Evolutionary conservation across 2,888 invertebrate genomes (phyloP).

Genomic region (Fragum whitleyi): DNA sequence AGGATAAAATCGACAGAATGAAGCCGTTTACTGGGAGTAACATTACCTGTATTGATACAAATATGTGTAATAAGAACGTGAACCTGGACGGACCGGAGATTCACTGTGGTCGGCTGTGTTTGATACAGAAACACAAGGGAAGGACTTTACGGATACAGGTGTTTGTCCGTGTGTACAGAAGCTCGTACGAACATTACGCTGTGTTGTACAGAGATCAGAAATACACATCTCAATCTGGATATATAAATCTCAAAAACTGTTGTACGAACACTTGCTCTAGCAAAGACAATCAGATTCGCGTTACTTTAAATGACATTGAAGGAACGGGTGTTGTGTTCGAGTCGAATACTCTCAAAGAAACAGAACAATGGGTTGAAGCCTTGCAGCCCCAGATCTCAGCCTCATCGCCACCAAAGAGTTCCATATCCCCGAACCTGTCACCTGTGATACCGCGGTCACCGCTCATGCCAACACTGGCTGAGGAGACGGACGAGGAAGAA

Average conservation of each 20-base stretch:
- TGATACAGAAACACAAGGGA: constrained; percentile 65
- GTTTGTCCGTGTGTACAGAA: constrained; percentile 74
- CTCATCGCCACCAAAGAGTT: constrained; percentile 64
- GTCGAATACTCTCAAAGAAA: constrained; percentile 51
- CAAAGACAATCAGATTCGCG: constrained; percentile 63
- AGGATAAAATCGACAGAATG: constrained; percentile 29
- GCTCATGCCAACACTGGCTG: constrained; percentile 72
- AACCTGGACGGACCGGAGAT: constrained; percentile 62
- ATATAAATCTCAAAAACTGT: constrained; percentile 73
- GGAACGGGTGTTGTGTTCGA: constrained; percentile 73
- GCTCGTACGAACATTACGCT: constrained; percentile 75
- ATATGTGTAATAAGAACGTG: constrained; percentile 33
- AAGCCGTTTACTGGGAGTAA: constrained; percentile 43
- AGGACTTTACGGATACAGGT: constrained; percentile 65
- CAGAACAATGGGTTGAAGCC: constrained; percentile 69
- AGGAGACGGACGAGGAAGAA: constrained; percentile 66
- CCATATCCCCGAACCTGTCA: constrained; percentile 69
- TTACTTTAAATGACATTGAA: constrained; percentile 74
- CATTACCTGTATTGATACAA: constrained; percentile 23
- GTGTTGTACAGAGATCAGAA: constrained; percentile 73
- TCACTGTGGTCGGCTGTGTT: constrained; percentile 67
- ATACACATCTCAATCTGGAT: constrained; percentile 70
- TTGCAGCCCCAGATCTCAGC: constrained; percentile 63
- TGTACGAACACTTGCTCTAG: constrained; percentile 56
- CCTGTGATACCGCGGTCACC: constrained; percentile 74